Conservation (phyloP, 1,140 invertebrate genomes). For the Leptoteleia sp. region DNA sequence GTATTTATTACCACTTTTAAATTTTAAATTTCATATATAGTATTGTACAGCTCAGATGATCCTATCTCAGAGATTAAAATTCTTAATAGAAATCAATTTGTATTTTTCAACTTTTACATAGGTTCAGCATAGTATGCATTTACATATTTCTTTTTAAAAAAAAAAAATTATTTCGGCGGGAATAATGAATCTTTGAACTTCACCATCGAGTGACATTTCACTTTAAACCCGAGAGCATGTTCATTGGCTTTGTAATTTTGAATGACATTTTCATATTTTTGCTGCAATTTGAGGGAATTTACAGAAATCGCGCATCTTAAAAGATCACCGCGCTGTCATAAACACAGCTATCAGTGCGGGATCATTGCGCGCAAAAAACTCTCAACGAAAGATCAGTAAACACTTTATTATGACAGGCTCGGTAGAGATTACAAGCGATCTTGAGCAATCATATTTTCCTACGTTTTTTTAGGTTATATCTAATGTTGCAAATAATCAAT, state of each 20-base stretch:
- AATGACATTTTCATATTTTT: conserved; percentile 55
- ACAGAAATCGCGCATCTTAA: conserved; percentile 29
- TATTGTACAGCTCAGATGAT: too few species aligned
- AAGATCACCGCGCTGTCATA: conserved; percentile 26
- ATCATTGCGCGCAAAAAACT: conserved; percentile 13
- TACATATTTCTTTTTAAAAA: too few species aligned
- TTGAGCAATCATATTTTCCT: conserved; percentile 45
- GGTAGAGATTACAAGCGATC: conserved; percentile 26
- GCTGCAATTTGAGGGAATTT: conserved; percentile 38
- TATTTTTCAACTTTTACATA: too few species aligned
- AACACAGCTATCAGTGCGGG: conserved; percentile 29
- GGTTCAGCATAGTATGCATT: too few species aligned
- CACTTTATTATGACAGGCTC: conserved; percentile 63
- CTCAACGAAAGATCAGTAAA: conserved; percentile 47
- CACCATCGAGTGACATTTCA: too few species aligned
- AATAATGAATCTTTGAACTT: too few species aligned
- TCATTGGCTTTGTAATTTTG: conserved; percentile 44
- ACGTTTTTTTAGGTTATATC: conserved; percentile 15
- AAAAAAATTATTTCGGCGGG: too few species aligned
- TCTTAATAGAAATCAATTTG: too few species aligned
- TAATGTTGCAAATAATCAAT: conserved; percentile 34
- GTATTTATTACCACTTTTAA: too few species aligned
- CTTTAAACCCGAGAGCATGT: conserved; percentile 1
- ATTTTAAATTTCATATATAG: too few species aligned
- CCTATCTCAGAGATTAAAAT: too few species aligned